Evolutionary conservation across 1,140 invertebrate genomes (phyloP).

Genomic region (Cyclina sinensis): DNA sequence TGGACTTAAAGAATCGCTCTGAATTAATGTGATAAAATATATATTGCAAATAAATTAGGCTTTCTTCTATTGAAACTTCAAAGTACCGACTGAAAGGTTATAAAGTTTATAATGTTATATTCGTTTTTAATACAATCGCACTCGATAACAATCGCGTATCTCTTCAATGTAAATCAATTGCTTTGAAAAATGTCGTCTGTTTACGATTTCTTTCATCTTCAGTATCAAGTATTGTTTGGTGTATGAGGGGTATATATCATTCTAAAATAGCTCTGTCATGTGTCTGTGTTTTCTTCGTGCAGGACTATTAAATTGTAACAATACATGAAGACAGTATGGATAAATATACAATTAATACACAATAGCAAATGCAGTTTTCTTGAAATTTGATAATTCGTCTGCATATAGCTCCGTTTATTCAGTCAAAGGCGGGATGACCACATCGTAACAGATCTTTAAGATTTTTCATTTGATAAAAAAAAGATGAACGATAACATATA

Average conservation of each 20-base stretch:
- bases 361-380: background rate
- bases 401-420: background rate
- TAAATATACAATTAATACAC: background rate
- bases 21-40: too few species aligned
- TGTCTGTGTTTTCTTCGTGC: background rate
- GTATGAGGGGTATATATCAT: background rate
- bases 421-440: background rate
- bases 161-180: background rate
- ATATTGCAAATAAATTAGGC: too few species aligned
- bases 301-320: background rate
- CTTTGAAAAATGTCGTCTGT: background rate
- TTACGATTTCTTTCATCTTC: background rate
- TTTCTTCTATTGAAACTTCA: background rate
- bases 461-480: background rate
- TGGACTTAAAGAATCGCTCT: too few species aligned
- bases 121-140: background rate
- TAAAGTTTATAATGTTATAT: background rate
- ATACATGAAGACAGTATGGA: background rate
- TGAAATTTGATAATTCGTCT: background rate
- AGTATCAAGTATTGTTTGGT: background rate
- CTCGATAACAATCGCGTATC: background rate
- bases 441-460: background rate
- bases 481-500: background rate
- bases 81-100: background rate
- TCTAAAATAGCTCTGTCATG: background rate